phyloP scores from a whole-genome alignment of 2,113 vertebrate genomes.

The Smithornis capensis region DNA sequence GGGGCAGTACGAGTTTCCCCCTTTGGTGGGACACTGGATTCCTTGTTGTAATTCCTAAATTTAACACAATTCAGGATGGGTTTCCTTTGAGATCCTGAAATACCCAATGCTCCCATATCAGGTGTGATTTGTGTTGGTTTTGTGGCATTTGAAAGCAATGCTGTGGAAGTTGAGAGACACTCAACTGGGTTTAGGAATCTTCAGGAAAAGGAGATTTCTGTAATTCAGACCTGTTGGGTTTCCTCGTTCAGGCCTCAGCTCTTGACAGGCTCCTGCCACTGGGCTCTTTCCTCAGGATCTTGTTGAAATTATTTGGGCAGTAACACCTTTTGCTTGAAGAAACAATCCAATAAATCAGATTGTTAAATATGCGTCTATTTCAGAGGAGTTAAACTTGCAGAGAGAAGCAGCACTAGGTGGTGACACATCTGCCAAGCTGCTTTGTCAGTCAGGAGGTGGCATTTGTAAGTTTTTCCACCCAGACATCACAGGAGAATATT shows the following conservation, averaged over 20 bases:
- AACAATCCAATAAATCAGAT: background rate
- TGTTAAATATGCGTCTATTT: background rate
- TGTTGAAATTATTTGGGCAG: background rate
- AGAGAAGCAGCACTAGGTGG: background rate
- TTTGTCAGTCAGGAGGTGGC: background rate
- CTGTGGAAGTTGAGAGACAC: fast-evolving
- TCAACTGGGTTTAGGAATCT: background rate
- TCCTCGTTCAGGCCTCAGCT: background rate
- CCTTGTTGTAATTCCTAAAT: background rate
- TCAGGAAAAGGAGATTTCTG: background rate
- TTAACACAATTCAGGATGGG: fast-evolving
- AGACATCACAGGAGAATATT: background rate
- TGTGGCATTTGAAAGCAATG: background rate
- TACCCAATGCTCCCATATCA: fast-evolving
- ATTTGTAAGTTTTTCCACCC: constrained; percentile 22
- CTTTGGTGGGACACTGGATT: background rate
- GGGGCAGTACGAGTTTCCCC: background rate
- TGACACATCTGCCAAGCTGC: background rate
- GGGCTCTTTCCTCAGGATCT: background rate
- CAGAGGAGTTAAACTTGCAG: background rate
- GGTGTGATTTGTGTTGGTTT: background rate
- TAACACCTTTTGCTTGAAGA: background rate
- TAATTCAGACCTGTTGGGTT: background rate
- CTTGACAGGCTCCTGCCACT: background rate
- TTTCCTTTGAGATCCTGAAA: background rate